phyloP scores from a whole-genome alignment of 2,113 vertebrate genomes.

The Festucalex cinctus region DNA sequence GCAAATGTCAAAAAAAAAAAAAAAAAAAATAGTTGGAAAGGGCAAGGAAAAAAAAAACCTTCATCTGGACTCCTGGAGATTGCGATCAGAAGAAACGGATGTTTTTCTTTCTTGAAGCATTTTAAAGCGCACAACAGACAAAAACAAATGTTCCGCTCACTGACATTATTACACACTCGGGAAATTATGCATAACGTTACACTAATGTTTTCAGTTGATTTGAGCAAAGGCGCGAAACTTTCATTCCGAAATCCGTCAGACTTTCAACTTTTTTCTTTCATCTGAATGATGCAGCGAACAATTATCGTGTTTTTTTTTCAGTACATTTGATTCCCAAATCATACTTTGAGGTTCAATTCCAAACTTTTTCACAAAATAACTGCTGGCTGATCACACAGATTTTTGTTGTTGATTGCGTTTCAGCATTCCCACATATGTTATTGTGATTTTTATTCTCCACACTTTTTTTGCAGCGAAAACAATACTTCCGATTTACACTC shows the following conservation, averaged over 20 bases:
- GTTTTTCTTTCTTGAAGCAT: slow-evolving; percentile 31
- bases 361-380: not conserved
- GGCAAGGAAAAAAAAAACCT: slow-evolving; percentile 27
- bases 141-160: slow-evolving; percentile 16
- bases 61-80: slow-evolving; percentile 66
- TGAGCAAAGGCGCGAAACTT: not conserved
- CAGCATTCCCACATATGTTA: no score
- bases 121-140: slow-evolving; percentile 13
- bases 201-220: not conserved
- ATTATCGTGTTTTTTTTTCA: no score
- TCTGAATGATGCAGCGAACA: not conserved
- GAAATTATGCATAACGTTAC: not conserved
- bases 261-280: not conserved
- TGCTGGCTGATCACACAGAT: not conserved
- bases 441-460: no score
- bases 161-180: not conserved
- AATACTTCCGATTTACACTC: no score
- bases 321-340: no score
- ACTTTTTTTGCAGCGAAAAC: no score
- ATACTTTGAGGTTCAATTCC: no score
- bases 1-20: slow-evolving; percentile 47
- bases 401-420: not conserved
- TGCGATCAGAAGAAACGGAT: slow-evolving; percentile 58
- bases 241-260: not conserved
- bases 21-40: slow-evolving; percentile 48